Conservation (phyloP, 2,888 invertebrate genomes). For the Hermaeophaga mercurialis region DNA sequence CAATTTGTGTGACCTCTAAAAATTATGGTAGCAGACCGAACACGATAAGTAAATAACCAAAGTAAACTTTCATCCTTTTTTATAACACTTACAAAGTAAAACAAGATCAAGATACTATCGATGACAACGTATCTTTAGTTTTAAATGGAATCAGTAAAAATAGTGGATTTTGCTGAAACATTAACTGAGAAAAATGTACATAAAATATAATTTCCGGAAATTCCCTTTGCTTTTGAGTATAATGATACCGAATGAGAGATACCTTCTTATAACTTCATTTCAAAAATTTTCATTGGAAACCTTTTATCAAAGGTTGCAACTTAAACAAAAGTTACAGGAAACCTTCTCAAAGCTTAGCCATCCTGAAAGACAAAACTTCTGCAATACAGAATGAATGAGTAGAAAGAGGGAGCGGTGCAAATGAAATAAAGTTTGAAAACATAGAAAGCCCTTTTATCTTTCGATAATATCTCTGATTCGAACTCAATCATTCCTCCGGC, state of each 20-base stretch:
- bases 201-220: not conserved
- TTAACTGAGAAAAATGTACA: slow-evolving; percentile 4
- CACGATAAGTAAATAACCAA: too few relatives aligned
- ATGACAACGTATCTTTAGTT: too few relatives aligned
- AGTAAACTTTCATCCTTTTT: too few relatives aligned
- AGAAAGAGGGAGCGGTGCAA: slow-evolving; percentile 24
- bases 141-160: too few relatives aligned
- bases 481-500: slow-evolving; percentile 30
- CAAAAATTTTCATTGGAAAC: slow-evolving; percentile 12
- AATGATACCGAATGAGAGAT: slow-evolving; percentile 7
- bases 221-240: slow-evolving; percentile 10
- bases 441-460: slow-evolving; percentile 30
- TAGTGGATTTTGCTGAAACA: too few relatives aligned
- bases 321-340: slow-evolving; percentile 29
- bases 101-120: too few relatives aligned
- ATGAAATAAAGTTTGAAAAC: slow-evolving; percentile 32
- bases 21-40: too few relatives aligned
- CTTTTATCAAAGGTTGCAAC: slow-evolving; percentile 23
- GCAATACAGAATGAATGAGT: slow-evolving; percentile 25
- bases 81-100: too few relatives aligned
- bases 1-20: too few relatives aligned
- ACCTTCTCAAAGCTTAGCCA: slow-evolving; percentile 29
- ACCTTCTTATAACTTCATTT: slow-evolving; percentile 18
- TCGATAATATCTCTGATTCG: slow-evolving; percentile 33
- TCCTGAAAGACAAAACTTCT: slow-evolving; percentile 30